Base-by-base conservation (phyloP, 2,113 vertebrate genomes). In the Daboia siamensis region DNA sequence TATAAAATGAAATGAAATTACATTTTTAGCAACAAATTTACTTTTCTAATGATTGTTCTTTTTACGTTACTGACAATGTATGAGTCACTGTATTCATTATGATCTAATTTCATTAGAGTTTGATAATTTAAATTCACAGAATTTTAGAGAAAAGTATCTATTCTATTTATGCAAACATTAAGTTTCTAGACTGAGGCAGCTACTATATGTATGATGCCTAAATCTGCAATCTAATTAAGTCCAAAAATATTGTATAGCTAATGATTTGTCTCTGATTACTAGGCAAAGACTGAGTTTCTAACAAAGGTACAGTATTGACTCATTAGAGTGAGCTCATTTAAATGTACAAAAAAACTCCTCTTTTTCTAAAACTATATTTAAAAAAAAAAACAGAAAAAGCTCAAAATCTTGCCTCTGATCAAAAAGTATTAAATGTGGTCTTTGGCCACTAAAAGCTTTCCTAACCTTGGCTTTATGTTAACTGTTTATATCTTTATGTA, bases 81-180 rank as follows among this genome's bases (percentile, higher is more conserved):
- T 64, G 46, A 64, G 17, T 46, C 39, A 56, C 87, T 88, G 93
- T 90, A 57, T 12, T 64, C 84, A 57, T 55, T 56, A 84, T 86
- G 15, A 21, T 13, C 46, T 90, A 29, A 61, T 61, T 33, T 7
- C n/a, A 57, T 54, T 54, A 20, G 91, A 90, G 10, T 8, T 85
- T 44, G 88, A 39, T 94, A 93, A 51, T 90, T 89, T 92, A 5
- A 61, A 90, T 48, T 85, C 29, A 87, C 85, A 91, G 52, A 93
- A 33, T 55, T 91, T 94, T 13, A 69, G 64, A 39, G 3, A 3
- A n/a, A 44, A n/a, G 15, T 90, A 52, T 44, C 0, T 54, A 15
- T 26, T 54, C 52, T 89, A 86, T n/a, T 88, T 92, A 88, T 84
- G 59, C 23, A 91, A 85, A 39, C 51, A 91, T 90, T 52, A 55